Percentiles rank a stretch among this genome's conserved stretches.
These are phyloP conservation scores for Xanthorhoe designata DNA, from an alignment of 2,888 invertebrate species.

Conservation along the genomic window DNA sequence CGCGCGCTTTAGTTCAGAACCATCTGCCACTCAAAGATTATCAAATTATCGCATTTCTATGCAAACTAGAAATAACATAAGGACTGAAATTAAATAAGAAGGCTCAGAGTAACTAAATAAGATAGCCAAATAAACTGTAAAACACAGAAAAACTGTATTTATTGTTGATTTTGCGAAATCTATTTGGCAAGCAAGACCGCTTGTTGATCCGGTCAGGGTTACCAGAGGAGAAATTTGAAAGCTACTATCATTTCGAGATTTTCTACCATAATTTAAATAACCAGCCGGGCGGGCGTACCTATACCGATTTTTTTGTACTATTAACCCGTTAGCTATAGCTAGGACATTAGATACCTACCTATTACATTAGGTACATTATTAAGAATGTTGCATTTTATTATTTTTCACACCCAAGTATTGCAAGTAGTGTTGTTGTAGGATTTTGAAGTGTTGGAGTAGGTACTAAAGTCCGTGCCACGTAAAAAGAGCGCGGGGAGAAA, in stretches of 20 bases:
- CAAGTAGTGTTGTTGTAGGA: too few species aligned
- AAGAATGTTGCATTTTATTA: too few species aligned
- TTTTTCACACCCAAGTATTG: too few species aligned
- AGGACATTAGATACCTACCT: too few species aligned
- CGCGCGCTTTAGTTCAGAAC: constrained; percentile 70
- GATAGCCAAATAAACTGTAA: constrained; percentile 9
- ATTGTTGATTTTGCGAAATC: constrained; percentile 46
- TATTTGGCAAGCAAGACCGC: constrained; percentile 59
- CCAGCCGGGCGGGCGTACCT: too few species aligned
- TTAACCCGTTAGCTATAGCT: too few species aligned
- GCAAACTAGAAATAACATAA: constrained; percentile 34
- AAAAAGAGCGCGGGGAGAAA: too few species aligned
- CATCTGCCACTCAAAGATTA: constrained; percentile 70
- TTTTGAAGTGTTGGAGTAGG: too few species aligned
- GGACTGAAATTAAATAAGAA: constrained; percentile 11
- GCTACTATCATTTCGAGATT: constrained; percentile 4
- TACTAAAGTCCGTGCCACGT: too few species aligned
- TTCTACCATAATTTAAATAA: neutral
- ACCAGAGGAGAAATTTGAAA: constrained; percentile 47
- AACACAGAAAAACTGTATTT: constrained; percentile 38
- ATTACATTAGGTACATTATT: too few species aligned
- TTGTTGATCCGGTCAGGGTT: constrained; percentile 77
- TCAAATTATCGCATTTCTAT: constrained; percentile 60
- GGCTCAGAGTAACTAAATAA: neutral
- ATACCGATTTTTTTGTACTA: too few species aligned